Base-by-base conservation (phyloP, 2,888 invertebrate species). In the Melangyna quadrimaculata region DNA sequence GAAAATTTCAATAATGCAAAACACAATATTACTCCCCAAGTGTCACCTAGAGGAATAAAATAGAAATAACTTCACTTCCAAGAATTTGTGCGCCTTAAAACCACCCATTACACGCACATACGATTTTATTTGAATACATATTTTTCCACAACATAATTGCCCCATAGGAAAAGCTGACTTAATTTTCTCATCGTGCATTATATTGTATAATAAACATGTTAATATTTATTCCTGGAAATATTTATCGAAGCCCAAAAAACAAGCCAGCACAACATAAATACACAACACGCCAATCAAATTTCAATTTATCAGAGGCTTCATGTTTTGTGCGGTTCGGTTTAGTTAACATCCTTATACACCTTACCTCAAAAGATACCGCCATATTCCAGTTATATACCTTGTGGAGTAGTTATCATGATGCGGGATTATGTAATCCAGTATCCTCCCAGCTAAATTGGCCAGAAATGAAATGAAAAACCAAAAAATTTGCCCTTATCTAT, bases 361-460 rank as follows among this genome's bases (percentile, higher is more conserved):
- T n/a, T n/a, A n/a, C n/a, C n/a, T n/a, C n/a, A 9, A 51, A 53
- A 29, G 27, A 29, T 55, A 29, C 3, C 1, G 8, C 17, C 32
- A 19, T 32, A 57, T 29, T 29, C 43, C n/a, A 45, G 24, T 51
- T 29, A 53, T 29, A 53, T 67, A 35, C 78, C 83, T 74, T 57
- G 69, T 43, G 78, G 78, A 83, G 78, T 75, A 69, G 75, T 69
- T 72, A 80, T 79, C 80, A 79, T 67, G 24, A 77, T 72, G 22
- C 67, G 57, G 71, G 67, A 84, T 79, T 79, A 75, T 72, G 69
- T 75, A 84, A 84, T 71, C 40, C 71, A 72, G 53, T 72, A n/a
- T n/a, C 37, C 14, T 35, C 4, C 12, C 43, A 29, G n/a, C 32
- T n/a, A 67, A 65, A 65, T 65, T 65, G 29, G 65, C 45, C n/a